These are phyloP conservation scores for Azorinus chamasolen DNA, from an alignment of 2,888 invertebrate species.

Conservation along the genomic window DNA sequence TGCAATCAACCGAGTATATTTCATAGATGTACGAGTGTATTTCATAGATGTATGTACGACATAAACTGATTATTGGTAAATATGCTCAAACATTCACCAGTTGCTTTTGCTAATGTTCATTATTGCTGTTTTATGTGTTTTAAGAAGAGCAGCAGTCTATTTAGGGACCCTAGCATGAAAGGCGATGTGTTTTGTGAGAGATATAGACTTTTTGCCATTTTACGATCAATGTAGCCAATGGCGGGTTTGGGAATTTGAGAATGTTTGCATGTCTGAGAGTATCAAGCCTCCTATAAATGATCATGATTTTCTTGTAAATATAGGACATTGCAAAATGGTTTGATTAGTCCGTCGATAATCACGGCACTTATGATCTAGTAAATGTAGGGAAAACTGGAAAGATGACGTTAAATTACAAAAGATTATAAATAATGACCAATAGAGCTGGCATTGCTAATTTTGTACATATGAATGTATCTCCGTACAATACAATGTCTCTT, in stretches of 20 bases:
- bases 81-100: constrained; percentile 26
- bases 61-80: constrained; percentile 19
- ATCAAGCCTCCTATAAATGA: constrained; percentile 52
- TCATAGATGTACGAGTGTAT: constrained; percentile 3
- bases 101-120: constrained; percentile 40
- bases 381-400: background rate
- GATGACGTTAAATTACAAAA: too few species aligned
- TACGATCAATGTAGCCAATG: constrained; percentile 46
- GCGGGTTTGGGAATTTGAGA: constrained; percentile 33
- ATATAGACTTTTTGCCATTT: constrained; percentile 44
- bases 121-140: constrained; percentile 58
- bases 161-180: constrained; percentile 46
- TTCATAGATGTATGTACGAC: constrained; percentile 4
- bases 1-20: background rate
- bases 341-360: constrained; percentile 59
- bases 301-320: constrained; percentile 64
- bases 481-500: too few species aligned
- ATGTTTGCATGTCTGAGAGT: constrained; percentile 52
- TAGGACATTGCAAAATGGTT: constrained; percentile 55
- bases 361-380: constrained; percentile 14
- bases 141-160: constrained; percentile 37
- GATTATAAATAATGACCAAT: too few species aligned
- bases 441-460: too few species aligned
- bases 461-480: too few species aligned
- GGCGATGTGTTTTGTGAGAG: constrained; percentile 47